Percentiles rank a stretch among this genome's conserved stretches.
phyloP scores from a whole-genome alignment of 2,888 invertebrate genomes.

The Rhorus exstirpatorius region DNA sequence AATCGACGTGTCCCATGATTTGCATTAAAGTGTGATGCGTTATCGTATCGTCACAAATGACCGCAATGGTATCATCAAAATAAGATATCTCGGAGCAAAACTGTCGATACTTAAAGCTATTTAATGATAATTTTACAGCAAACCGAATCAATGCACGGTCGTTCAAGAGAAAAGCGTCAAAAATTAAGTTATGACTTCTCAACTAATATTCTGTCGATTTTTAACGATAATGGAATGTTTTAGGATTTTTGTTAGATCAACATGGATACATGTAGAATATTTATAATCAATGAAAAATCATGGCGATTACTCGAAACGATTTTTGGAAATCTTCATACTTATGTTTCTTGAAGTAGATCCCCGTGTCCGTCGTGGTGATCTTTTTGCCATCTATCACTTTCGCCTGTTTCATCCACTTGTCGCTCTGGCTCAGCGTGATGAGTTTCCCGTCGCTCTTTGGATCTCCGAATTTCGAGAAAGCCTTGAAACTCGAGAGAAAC shows the following conservation, averaged over 20 bases:
- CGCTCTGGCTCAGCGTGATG: slow-evolving; percentile 95
- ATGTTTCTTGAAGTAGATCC: slow-evolving; percentile 95
- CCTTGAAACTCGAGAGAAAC: slow-evolving; percentile 88
- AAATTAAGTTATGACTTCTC: too few species aligned
- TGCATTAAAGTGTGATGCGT: too few species aligned
- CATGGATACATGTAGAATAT: too few species aligned
- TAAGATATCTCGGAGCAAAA: too few species aligned
- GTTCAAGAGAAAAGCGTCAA: too few species aligned
- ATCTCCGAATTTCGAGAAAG: slow-evolving; percentile 95
- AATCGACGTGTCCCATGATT: too few species aligned
- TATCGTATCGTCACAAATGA: too few species aligned
- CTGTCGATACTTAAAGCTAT: background rate
- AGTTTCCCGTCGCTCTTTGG: slow-evolving; percentile 94
- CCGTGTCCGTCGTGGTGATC: slow-evolving; percentile 96
- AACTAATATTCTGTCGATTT: too few species aligned
- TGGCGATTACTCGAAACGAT: background rate
- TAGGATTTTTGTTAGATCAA: too few species aligned
- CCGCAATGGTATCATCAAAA: too few species aligned
- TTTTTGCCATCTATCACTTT: slow-evolving; percentile 93
- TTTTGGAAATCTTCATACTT: slow-evolving; percentile 87
- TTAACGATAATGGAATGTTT: too few species aligned
- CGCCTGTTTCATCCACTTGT: slow-evolving; percentile 98
- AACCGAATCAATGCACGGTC: background rate
- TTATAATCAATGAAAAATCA: background rate
- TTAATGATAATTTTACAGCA: background rate